A percentile compares a stretch with the other conserved stretches of the same genome.
phyloP scores from a whole-genome alignment of 2,113 vertebrate species.

The Heptranchias perlo region DNA sequence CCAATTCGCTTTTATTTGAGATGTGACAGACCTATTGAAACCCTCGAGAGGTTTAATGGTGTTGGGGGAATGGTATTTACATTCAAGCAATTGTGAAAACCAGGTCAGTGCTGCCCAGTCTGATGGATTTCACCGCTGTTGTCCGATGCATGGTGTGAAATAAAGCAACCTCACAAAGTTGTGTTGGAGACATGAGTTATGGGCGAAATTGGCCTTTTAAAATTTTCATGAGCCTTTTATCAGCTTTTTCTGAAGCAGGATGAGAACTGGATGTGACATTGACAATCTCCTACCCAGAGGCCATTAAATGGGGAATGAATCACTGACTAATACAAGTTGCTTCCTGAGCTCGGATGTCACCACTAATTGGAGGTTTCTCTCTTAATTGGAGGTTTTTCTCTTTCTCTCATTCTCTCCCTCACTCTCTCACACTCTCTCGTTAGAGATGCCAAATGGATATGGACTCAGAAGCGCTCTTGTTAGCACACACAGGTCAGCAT shows the following conservation, averaged over 20 bases:
- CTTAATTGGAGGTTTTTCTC: too few species aligned
- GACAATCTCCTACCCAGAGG: background rate
- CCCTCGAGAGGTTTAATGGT: background rate
- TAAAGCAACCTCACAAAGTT: background rate
- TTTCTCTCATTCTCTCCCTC: too few species aligned
- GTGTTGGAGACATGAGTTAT: background rate
- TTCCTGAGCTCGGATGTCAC: background rate
- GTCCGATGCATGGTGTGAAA: background rate
- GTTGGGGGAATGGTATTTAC: background rate
- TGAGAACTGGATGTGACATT: background rate
- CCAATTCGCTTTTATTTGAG: background rate
- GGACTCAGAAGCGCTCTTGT: background rate
- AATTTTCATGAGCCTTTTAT: background rate
- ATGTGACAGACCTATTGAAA: background rate
- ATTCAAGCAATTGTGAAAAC: background rate
- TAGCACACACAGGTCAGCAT: background rate
- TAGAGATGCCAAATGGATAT: background rate
- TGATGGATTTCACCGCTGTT: background rate
- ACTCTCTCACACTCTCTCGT: background rate
- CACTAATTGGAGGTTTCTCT: background rate
- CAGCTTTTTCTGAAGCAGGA: background rate
- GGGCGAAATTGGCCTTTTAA: background rate
- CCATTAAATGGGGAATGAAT: background rate
- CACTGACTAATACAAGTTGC: background rate
- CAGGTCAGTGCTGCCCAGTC: background rate